Percentiles rank a stretch among this genome's conserved stretches.
phyloP scores from a whole-genome alignment of 2,113 vertebrate species.

The Leuciscus idus region DNA sequence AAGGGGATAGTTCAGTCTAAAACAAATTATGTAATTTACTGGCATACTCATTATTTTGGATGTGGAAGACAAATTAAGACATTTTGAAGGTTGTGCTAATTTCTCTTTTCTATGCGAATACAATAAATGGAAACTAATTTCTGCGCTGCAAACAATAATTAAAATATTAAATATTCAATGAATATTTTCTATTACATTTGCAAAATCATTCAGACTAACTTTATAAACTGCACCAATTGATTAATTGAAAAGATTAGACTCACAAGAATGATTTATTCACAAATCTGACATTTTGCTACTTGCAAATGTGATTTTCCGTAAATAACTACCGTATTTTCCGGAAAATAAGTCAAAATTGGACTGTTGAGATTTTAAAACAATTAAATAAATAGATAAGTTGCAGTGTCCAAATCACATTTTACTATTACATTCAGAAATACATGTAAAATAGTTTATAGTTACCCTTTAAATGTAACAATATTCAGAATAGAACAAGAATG shows the following conservation, averaged over 20 bases:
- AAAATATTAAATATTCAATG: background rate
- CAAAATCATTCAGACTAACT: background rate
- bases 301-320: background rate
- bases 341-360: background rate
- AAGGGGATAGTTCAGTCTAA: background rate
- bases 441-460: background rate
- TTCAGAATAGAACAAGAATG: background rate
- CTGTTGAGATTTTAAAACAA: too few species aligned
- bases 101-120: background rate
- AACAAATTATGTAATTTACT: background rate
- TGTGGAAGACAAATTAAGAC: background rate
- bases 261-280: background rate
- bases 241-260: background rate
- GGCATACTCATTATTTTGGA: background rate
- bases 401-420: too few species aligned
- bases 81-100: background rate
- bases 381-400: too few species aligned
- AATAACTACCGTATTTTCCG: background rate
- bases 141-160: background rate
- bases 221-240: background rate
- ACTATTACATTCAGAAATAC: too few species aligned
- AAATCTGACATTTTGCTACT: background rate
- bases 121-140: background rate
- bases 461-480: background rate
- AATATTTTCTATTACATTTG: background rate